Evolutionary conservation across 2,113 vertebrate species (phyloP).

Genomic region (Cettia cetti): DNA sequence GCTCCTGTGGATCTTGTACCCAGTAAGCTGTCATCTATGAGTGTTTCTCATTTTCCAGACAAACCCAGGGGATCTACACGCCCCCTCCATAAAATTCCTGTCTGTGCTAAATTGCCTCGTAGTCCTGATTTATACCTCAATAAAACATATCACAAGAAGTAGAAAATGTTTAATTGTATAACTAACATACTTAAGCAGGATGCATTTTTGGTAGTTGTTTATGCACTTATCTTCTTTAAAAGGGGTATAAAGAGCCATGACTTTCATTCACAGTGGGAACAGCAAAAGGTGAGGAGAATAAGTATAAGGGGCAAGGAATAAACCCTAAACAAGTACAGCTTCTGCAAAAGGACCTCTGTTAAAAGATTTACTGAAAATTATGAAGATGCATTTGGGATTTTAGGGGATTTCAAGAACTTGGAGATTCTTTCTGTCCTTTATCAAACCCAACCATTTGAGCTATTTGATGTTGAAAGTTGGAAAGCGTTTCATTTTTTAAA

Average conservation of each 20-base stretch:
- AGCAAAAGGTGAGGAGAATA: not conserved
- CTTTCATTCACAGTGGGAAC: not conserved
- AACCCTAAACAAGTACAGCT: not conserved
- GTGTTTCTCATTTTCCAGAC: constrained; percentile 66
- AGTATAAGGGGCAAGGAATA: not conserved
- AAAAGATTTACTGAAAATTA: not conserved
- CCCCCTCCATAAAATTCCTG: constrained; percentile 41
- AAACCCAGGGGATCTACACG: constrained; percentile 26
- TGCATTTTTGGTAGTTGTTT: constrained; percentile 16
- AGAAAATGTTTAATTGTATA: constrained; percentile 51
- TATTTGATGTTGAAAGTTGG: not conserved
- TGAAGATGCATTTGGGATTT: not conserved
- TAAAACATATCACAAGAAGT: constrained; percentile 18
- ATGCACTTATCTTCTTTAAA: not conserved
- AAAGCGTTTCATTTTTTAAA: not conserved
- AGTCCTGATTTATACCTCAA: constrained; percentile 60
- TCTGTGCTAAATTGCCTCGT: constrained; percentile 48
- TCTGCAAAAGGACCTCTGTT: not conserved
- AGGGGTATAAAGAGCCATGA: not conserved
- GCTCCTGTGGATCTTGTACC: constrained; percentile 6
- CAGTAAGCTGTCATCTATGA: not conserved
- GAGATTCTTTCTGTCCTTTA: not conserved
- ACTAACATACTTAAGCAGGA: not conserved
- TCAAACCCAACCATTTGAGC: not conserved
- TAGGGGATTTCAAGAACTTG: not conserved